phyloP scores from a whole-genome alignment of 2,888 invertebrate species.

The Pomacea canaliculata region DNA sequence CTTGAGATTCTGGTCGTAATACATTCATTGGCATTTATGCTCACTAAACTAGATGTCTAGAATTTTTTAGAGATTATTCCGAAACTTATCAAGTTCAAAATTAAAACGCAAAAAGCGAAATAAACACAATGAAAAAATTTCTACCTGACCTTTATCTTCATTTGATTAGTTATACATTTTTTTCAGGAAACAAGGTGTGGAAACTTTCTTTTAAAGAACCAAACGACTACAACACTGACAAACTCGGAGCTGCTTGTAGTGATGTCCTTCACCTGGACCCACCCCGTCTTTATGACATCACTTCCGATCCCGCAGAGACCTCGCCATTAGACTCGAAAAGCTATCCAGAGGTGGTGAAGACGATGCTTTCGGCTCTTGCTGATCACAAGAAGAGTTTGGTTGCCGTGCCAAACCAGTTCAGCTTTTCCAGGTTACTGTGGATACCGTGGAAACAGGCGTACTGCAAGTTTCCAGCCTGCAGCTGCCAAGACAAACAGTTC shows the following conservation, averaged over 20 bases:
- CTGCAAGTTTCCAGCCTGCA: conserved; percentile 65
- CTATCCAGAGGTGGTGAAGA: conserved; percentile 25
- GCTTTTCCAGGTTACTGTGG: conserved; percentile 57
- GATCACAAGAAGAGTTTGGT: conserved; percentile 51
- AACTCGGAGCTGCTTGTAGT: too few species aligned
- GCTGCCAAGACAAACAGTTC: conserved; percentile 39
- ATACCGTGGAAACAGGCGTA: conserved; percentile 68
- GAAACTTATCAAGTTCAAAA: not conserved
- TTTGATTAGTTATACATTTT: conserved; percentile 43
- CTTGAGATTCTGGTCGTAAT: not conserved
- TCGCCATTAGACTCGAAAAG: conserved; percentile 3
- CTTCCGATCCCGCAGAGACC: conserved; percentile 70
- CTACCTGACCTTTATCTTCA: too few species aligned
- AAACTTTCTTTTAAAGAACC: conserved; percentile 42
- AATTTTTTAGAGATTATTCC: not conserved
- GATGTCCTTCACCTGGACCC: too few species aligned
- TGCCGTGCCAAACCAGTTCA: conserved; percentile 57
- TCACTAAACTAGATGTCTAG: too few species aligned
- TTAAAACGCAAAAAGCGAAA: not conserved
- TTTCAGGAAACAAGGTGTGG: conserved; percentile 55
- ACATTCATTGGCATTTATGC: too few species aligned
- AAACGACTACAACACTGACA: too few species aligned
- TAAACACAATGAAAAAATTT: not conserved
- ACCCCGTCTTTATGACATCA: too few species aligned
- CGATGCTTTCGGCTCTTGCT: conserved; percentile 47